Evolutionary conservation across 2,113 vertebrate species (phyloP).

Genomic region (Romanogobio albipinnatus): DNA sequence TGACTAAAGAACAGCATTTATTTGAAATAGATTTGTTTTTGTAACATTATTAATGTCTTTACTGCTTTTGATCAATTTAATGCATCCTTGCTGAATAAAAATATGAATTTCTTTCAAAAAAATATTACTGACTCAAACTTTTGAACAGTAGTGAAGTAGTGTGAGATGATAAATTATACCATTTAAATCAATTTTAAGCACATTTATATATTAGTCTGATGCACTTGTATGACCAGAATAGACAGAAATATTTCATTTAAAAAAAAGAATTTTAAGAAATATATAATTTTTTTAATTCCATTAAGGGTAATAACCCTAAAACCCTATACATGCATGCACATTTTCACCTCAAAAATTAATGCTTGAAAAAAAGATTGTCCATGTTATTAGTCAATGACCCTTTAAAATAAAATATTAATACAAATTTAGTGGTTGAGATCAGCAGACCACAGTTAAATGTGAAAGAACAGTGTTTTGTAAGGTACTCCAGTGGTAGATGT

Average conservation of each 20-base stretch:
- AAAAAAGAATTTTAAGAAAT: not conserved
- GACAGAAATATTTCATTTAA: not conserved
- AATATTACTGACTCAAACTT: not conserved
- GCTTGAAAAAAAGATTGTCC: not conserved
- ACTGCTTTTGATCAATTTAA: not conserved
- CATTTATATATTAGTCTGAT: not conserved
- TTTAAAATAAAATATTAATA: constrained; percentile 2
- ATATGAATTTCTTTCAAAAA: not conserved
- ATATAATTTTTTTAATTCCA: not conserved
- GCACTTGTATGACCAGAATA: not conserved
- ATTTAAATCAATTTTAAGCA: not conserved
- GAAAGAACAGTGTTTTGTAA: constrained; percentile 10
- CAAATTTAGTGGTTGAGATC: not conserved
- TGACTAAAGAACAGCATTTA: no score
- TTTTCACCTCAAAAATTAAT: not conserved
- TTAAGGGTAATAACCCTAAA: not conserved
- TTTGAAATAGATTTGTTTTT: no score
- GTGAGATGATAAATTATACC: not conserved
- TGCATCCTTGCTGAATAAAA: not conserved
- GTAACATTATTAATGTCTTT: no score
- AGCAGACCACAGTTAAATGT: not conserved
- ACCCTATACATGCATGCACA: not conserved
- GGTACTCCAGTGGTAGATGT: not conserved
- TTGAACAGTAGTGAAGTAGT: not conserved
- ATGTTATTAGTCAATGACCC: not conserved